Base-by-base conservation (phyloP, 2,113 vertebrate species). In the Sprattus sprattus region DNA sequence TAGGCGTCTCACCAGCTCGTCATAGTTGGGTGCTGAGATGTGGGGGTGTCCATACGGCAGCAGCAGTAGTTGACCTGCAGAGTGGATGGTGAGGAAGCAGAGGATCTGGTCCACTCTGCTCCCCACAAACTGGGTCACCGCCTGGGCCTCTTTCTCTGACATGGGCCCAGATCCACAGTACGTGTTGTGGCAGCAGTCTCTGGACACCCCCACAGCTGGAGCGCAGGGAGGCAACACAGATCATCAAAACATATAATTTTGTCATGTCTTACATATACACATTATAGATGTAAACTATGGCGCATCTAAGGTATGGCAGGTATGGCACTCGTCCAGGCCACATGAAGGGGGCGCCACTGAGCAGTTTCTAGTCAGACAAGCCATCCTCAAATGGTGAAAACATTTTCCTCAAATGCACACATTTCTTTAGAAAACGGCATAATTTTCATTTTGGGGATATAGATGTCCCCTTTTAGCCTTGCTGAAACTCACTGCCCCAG, bases 51-150 rank as follows among this genome's bases (percentile, higher is more conserved):
- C 96, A 0, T 97, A 97, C 0, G 96, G 96, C 22, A 93, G 81
- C 84, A 98, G 95, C 84, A 97, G 95, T 89, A 94, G 90, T 91
- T 98, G 96, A 11, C 97, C 92, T 0, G 96, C 95, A 10, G 96
- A 97, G 83, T 97, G 96, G 15, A 97, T 95, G 89, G 96, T 97
- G 91, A 99, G 93, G 90, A 94, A 97, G 89, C 96, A 97, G 78
- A 96, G 78, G 83, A 97, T 92, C 39, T 95, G 91, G 2, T 88
- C 91, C 64, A 92, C 94, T 81, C 89, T 92, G 52, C 22, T 90
- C 84, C 91, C 85, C 0, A 97, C 85, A 45, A 96, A 94, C 15
- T 93, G 82, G 3, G 94, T 93, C 16, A 97, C 92, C 0, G 96
- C 95, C 88, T 87, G 89, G 0, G 96, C 94, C 88, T 98, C 96